Conservation (phyloP, 2,888 invertebrate genomes). For the Thyatira batis region DNA sequence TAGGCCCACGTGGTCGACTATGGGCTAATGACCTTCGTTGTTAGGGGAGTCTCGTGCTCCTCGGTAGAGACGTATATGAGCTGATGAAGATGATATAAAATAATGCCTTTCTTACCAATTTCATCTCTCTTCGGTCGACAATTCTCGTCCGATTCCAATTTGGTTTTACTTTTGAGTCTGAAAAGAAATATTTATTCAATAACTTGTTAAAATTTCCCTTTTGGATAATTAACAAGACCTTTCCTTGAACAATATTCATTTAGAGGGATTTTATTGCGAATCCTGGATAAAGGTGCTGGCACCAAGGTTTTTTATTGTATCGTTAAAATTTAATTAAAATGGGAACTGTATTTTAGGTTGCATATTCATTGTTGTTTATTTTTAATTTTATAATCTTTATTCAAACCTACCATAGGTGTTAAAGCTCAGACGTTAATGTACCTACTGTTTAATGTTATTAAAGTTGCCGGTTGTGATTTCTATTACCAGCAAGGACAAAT, state of each 20-base stretch:
- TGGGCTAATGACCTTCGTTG: no score
- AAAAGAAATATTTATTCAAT: constrained; percentile 32
- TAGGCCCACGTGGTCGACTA: no score
- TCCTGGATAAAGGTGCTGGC: not conserved
- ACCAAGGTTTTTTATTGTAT: not conserved
- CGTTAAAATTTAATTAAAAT: not conserved
- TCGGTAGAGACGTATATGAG: no score
- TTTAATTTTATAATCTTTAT: no score
- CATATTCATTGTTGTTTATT: no score
- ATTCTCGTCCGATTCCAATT: constrained; percentile 62
- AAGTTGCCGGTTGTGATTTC: no score
- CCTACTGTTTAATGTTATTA: no score
- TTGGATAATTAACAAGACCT: not conserved
- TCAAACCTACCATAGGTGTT: no score
- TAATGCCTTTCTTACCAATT: constrained; percentile 58
- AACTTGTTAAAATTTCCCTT: constrained; percentile 1
- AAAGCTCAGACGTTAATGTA: no score
- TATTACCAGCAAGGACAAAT: no score
- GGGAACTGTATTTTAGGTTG: no score
- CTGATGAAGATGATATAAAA: constrained; percentile 6
- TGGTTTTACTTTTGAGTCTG: constrained; percentile 67
- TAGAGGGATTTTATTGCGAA: not conserved
- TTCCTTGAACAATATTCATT: constrained; percentile 14
- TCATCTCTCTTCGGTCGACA: constrained; percentile 56
- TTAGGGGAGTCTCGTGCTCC: no score